Evolutionary conservation across 2,888 invertebrate species (phyloP), one percentile per base, ranked within the genome.

Genomic region (Griposia aprilina): DNA sequence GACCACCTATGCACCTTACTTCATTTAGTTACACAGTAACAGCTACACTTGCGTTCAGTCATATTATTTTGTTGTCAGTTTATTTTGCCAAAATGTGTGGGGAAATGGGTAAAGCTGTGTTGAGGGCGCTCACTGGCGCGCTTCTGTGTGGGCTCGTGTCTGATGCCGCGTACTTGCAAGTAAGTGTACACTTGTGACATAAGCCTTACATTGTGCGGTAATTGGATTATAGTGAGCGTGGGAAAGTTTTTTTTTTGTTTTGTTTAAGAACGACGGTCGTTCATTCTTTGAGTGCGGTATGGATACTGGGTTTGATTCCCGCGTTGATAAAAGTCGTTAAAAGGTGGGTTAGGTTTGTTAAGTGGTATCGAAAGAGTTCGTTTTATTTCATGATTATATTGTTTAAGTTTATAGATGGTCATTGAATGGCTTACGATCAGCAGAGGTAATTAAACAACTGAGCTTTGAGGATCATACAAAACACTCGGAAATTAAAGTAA

Each of bases 81-180:
- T 74, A 73, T 66, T 75, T 55, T 82, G 78, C 74, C 83, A 94
- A 89, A 87, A 97, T 97, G 97, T 97, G 97, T 86, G 97, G 97
- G 78, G 96, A 96, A 89, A 96, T 96, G 96, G 97, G 97, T 48
- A 97, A 96, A 84, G 97, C 97, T 1, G 97, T 97, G 55, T 85
- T 96, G 90, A 87, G 97, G 77, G 97, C 96, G 83, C 92, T 97
- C 45, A 96, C 97, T 0, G 95, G 95, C 2, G 97, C 96, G n/a
- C 89, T 97, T 62, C 93, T 96, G 59, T 96, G 95, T 89, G 95
- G 94, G 7, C 86, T 96, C 26, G 96, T 95, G 30, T 96, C 96
- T 17, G 95, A 96, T 80, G 96, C 96, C n/a, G 96, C 97, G 8
- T 97, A 96, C 90, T 91, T 96, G 88, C 95, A 96, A 93, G 97